Conservation (phyloP, 2,113 vertebrate genomes). For the Pangasianodon gigas region DNA sequence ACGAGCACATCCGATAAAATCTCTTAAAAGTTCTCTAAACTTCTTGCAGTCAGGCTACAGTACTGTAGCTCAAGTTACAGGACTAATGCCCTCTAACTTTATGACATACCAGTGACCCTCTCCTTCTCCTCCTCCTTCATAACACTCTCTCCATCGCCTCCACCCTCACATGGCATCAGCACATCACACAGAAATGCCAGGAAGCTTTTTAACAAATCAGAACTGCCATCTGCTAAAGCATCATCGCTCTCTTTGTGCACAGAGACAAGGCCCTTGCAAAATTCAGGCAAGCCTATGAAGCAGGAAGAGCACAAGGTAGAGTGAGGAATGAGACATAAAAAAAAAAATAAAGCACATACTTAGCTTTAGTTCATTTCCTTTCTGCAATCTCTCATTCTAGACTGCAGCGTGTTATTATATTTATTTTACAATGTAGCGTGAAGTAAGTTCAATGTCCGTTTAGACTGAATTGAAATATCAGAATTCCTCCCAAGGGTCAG, state of each 20-base stretch:
- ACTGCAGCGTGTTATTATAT: neutral
- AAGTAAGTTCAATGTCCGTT: neutral
- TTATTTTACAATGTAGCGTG: neutral
- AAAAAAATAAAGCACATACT: neutral
- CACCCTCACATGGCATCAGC: conserved; percentile 85
- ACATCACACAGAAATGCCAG: conserved; percentile 95
- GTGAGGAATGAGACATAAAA: conserved; percentile 39
- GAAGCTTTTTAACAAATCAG: conserved; percentile 98
- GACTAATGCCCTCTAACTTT: conserved; percentile 75
- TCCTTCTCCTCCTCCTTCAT: conserved; percentile 53
- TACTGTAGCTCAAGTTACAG: conserved; percentile 81
- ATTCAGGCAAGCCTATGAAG: conserved; percentile 91
- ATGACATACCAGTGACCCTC: conserved; percentile 81
- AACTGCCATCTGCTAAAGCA: conserved; percentile 98
- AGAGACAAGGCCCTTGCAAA: conserved; percentile 80
- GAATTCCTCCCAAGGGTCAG: neutral
- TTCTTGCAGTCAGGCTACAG: neutral
- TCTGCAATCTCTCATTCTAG: neutral
- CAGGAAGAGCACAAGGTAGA: conserved; percentile 65
- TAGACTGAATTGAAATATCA: neutral
- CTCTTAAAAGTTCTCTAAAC: neutral
- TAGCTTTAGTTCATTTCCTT: neutral
- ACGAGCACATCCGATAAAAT: neutral
- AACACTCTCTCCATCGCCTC: conserved; percentile 79
- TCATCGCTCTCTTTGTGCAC: conserved; percentile 94